These are phyloP conservation scores for Cardinalis cardinalis DNA, from an alignment of 2,113 vertebrate genomes.

Conservation along the genomic window DNA sequence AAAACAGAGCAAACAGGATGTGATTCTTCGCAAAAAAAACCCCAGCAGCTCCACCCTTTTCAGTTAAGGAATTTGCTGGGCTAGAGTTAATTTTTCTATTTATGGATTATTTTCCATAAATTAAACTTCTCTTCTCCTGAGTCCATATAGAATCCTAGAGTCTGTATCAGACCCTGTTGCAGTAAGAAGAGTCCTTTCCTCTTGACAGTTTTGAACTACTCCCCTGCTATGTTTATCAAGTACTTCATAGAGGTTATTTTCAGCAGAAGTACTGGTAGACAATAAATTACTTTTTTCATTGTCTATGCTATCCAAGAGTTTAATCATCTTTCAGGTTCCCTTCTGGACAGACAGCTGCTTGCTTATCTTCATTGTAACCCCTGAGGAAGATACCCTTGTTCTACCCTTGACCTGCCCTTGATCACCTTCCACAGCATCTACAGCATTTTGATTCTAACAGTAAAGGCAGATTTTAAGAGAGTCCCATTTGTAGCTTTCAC, in stretches of 20 bases:
- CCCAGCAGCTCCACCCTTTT: fast-evolving
- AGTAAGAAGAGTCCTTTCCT: background rate
- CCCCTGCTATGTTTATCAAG: background rate
- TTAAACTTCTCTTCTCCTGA: background rate
- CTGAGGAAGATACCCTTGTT: background rate
- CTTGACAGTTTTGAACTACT: background rate
- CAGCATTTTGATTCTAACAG: background rate
- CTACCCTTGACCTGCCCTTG: background rate
- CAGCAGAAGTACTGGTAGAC: background rate
- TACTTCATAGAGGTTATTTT: background rate
- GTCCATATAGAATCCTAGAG: background rate
- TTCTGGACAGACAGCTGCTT: background rate
- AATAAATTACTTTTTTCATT: background rate
- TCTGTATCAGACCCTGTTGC: background rate
- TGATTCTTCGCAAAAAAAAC: background rate
- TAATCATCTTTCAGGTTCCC: background rate
- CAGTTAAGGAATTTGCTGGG: background rate
- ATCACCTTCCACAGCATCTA: background rate
- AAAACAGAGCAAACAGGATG: background rate
- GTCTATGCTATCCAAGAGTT: background rate
- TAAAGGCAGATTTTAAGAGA: background rate
- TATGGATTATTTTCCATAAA: background rate
- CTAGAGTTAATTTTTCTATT: background rate
- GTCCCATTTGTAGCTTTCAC: background rate
- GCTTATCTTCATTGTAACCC: background rate